phyloP scores from a whole-genome alignment of 2,113 vertebrate species.

The Mesembrinibis cayennensis region DNA sequence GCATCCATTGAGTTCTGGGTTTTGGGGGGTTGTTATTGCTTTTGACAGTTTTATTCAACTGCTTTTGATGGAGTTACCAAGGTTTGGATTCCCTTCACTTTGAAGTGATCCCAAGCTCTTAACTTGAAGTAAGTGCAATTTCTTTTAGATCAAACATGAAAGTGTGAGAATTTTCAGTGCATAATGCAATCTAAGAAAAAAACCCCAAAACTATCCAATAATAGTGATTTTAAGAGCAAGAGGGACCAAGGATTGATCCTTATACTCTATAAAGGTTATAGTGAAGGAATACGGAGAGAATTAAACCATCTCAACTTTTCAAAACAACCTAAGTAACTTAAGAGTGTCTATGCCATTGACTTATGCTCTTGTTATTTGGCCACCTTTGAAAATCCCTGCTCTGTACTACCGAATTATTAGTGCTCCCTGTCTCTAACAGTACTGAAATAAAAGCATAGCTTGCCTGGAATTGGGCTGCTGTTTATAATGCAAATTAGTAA shows the following conservation, averaged over 20 bases:
- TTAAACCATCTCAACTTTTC: not conserved
- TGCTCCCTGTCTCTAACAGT: not conserved
- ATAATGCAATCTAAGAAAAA: not conserved
- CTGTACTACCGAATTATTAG: not conserved
- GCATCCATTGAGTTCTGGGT: not conserved
- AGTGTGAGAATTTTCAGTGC: not conserved
- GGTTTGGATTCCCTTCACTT: not conserved
- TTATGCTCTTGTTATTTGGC: not conserved
- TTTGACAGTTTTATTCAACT: not conserved
- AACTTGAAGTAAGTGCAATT: not conserved
- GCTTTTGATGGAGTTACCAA: not conserved
- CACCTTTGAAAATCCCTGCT: not conserved
- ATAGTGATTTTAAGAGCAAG: not conserved
- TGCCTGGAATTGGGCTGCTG: not conserved
- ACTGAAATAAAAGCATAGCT: not conserved
- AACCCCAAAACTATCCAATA: not conserved
- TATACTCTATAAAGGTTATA: not conserved
- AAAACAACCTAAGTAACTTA: not conserved
- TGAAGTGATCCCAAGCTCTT: not conserved
- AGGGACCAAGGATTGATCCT: not conserved
- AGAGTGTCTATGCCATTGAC: not conserved
- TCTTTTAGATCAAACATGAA: not conserved
- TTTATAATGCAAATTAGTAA: constrained; percentile 36
- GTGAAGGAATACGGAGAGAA: not conserved
- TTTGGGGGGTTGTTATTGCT: not conserved